These are phyloP conservation scores for Diceros bicornis DNA, from an alignment of 2,797 vertebrate genomes.

Conservation along the genomic window DNA sequence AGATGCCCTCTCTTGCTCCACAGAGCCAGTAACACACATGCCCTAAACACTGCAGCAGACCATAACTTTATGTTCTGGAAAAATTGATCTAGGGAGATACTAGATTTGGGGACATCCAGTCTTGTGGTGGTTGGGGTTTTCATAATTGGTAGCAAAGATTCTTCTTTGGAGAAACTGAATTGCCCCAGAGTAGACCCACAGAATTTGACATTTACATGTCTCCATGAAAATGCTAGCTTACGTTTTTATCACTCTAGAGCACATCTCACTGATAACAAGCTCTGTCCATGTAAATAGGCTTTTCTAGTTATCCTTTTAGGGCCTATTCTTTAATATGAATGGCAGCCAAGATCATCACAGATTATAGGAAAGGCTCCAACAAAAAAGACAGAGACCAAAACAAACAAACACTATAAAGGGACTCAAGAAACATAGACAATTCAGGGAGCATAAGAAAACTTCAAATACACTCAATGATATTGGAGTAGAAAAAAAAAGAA, in stretches of 20 bases:
- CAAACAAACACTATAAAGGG: not conserved
- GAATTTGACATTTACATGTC: not conserved
- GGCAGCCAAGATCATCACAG: not conserved
- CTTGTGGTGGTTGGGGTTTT: not conserved
- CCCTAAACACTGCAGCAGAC: not conserved
- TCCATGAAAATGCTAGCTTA: not conserved
- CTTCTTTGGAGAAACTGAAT: not conserved
- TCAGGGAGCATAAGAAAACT: not conserved
- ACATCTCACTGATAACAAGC: not conserved
- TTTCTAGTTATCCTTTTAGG: not conserved
- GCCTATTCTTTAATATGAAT: not conserved
- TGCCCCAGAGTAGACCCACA: not conserved
- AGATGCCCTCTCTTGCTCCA: no score
- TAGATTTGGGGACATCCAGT: not conserved
- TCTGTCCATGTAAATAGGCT: not conserved
- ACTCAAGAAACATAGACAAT: not conserved
- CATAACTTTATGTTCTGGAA: not conserved
- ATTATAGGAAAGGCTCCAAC: not conserved
- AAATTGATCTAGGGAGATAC: not conserved
- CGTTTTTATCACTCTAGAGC: not conserved
- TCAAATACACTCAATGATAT: not conserved
- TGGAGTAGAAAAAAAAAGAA: not conserved
- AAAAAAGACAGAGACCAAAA: not conserved
- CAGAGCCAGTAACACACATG: not conserved
- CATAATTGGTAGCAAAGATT: not conserved